Evolutionary conservation across 2,888 invertebrate genomes (phyloP).

Genomic region (Bedellia somnulentella): DNA sequence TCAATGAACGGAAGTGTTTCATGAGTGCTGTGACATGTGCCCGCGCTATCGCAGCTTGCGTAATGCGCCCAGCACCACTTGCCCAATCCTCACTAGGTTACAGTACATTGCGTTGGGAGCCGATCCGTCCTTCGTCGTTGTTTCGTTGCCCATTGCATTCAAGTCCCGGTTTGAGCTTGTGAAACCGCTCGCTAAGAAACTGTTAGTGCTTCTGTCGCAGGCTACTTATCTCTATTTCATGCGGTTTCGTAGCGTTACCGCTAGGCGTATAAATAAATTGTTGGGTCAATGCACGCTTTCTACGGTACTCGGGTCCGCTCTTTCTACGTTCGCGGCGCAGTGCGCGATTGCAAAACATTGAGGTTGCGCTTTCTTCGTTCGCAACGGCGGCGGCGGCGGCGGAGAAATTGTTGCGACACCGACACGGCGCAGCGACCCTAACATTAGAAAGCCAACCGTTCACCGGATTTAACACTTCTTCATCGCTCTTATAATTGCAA

Average conservation of each 20-base stretch:
- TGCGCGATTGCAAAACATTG: conserved; percentile 55
- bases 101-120: too few relatives aligned
- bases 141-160: conserved; percentile 22
- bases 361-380: conserved; percentile 61
- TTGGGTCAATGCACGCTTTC: conserved; percentile 43
- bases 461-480: conserved; percentile 52
- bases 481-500: conserved; percentile 58
- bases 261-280: conserved; percentile 10
- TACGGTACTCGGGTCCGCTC: conserved; percentile 21
- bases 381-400: conserved; percentile 30
- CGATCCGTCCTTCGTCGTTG: too few relatives aligned
- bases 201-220: conserved; percentile 32
- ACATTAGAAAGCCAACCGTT: conserved; percentile 57
- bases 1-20: conserved; percentile 61
- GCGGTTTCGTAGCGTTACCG: conserved; percentile 21
- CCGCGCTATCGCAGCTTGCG: conserved; percentile 47
- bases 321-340: conserved; percentile 23
- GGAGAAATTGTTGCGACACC: conserved; percentile 61
- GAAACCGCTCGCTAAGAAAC: too few relatives aligned
- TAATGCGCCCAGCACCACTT: conserved; percentile 31
- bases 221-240: conserved; percentile 12
- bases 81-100: conserved; percentile 40
- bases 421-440: conserved; percentile 52
- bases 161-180: conserved; percentile 17
- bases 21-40: conserved; percentile 48